Base-by-base conservation (phyloP, 1,140 invertebrate genomes). In the Phenacoccus solenopsis region DNA sequence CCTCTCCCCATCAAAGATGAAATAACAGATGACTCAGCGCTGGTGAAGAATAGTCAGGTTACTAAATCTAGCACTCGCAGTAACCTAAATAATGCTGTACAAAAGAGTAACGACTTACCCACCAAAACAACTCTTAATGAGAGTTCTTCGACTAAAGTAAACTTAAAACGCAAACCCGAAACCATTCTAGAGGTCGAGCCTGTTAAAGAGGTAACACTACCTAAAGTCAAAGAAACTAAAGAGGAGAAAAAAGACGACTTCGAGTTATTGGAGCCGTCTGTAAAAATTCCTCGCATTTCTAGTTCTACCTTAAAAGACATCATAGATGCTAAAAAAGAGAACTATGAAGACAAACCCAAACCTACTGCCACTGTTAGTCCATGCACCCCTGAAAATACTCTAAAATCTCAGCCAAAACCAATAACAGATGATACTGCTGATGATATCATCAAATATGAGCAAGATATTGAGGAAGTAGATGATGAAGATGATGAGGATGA, bases 381-480 rank as follows among this genome's bases (percentile, higher is more conserved):
- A 10, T 30, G 27, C 67, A 25, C 7, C 67, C 5, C 30, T 49
- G 22, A 38, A 69, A 25, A 32, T 24, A 13, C 22, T 10, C 16
- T 56, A 20, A 25, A 69, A 49, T 49, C 21, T 16, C 38, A 16
- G 9, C 22, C 22, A 24, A 25, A 69, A 35, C 10, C 22, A 20
- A 3, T 49, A 59, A 5, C 68, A 28, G 70, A 73, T 16, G 67
- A 69, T 21, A 68, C 56, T 0, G 68, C 70, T 21, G 74, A 75
- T 25, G 74, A 75, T 38, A 69, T 69, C 32, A 57, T 69, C 0
- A 72, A 73, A 28, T 72, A 73, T 25, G 72, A 73, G 57, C 64
- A 73, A 30, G 72, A 73, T 38, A 73, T 73, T 4, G 72, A 73
- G 68, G 72, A 73, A 24, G 68, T 73, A 9, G 72, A 68, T 30